Evolutionary conservation across 2,797 vertebrate species (phyloP).

Genomic region (Smutsia temminckii): DNA sequence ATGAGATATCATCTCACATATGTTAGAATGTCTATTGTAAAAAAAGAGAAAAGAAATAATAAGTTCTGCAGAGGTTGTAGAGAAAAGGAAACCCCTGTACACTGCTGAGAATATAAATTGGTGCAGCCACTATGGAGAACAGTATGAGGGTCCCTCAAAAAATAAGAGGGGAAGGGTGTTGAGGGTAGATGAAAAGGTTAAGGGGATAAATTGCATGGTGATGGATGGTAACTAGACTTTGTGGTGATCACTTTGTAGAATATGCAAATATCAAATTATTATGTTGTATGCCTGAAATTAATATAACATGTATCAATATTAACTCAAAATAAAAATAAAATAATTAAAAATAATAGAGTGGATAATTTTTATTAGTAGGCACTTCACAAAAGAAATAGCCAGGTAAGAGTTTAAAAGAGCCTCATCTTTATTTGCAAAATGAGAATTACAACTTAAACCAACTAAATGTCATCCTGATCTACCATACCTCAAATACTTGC

Average conservation of each 20-base stretch:
- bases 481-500: neutral
- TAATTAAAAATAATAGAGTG: neutral
- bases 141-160: too few relatives aligned
- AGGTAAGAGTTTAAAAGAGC: neutral
- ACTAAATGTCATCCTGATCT: neutral
- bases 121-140: too few relatives aligned
- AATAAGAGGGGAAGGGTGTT: too few relatives aligned
- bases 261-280: neutral
- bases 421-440: neutral
- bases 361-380: neutral
- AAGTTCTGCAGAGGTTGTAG: too few relatives aligned
- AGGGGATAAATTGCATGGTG: neutral
- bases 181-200: too few relatives aligned
- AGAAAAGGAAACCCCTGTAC: too few relatives aligned
- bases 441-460: neutral
- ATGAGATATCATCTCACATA: too few relatives aligned
- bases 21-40: too few relatives aligned
- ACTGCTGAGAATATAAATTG: too few relatives aligned
- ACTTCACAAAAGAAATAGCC: neutral
- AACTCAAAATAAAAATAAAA: neutral
- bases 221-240: neutral
- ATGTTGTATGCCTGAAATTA: neutral
- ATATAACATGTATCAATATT: neutral
- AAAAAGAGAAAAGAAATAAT: too few relatives aligned
- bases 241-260: neutral